Evolutionary conservation across 2,113 vertebrate genomes (phyloP), one percentile per base, ranked within the genome.

Genomic region (Corythaeola cristata): DNA sequence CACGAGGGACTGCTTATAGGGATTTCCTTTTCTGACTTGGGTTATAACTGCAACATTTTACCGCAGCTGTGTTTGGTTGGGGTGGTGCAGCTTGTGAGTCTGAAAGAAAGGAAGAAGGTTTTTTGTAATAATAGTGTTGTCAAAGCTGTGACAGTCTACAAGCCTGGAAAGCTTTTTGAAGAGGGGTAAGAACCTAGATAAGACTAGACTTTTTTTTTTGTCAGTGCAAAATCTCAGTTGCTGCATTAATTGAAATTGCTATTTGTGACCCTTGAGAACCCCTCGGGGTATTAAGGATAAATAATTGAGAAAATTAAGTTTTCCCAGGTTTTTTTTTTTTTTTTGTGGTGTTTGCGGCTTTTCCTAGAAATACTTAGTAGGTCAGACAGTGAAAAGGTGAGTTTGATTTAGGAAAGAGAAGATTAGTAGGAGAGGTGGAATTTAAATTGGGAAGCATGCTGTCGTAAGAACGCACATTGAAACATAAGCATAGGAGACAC

Each of bases 401-500:
- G 20, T 47, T 67, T 49, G 56, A 41, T 72, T 67, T 37, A 63
- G 12, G 58, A 86, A 49, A 39, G 37, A 52, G 9, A 47, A 6
- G n/a, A 17, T 58, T 74, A 49, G 19, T 20, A 66, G 22, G 30
- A 81, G 21, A 84, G 15, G 15, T 72, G 52, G 45, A 77, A 72
- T 66, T 93, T 39, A 66, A 37, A 35, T 3, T n/a, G 27, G 9
- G 37, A 83, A 88, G 45, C 14, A 15, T 5, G 21, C 18, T 67
- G 23, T n/a, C 0, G 0, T 56, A 72, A 81, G 26, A 75, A 60
- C 2, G 19, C 37, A 66, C 6, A 14, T 15, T 53, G 39, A 75
- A 79, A 79, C 0, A 0, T 53, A 63, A 79, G 18, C 0, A 0
- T 64, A 45, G 0, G 6, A 49, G 35, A 79, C 18, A 23, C 44